Evolutionary conservation across 2,113 vertebrate genomes (phyloP).

Genomic region (Corydoras maculifer): DNA sequence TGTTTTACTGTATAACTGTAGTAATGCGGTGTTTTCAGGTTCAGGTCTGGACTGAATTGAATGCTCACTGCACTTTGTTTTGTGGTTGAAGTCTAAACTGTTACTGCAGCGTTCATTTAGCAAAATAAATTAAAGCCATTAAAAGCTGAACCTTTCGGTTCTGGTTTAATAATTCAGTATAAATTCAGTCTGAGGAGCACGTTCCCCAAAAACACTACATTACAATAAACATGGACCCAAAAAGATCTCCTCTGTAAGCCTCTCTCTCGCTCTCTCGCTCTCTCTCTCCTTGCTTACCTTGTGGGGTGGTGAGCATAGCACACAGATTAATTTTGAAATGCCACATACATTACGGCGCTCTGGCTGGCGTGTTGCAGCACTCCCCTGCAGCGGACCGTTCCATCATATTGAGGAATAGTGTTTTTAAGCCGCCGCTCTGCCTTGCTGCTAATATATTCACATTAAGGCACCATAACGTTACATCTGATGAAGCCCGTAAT

Average conservation of each 20-base stretch:
- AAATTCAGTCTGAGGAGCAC: not conserved
- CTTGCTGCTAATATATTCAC: slow-evolving; percentile 42
- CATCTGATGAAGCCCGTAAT: slow-evolving; percentile 47
- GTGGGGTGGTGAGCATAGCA: slow-evolving; percentile 27
- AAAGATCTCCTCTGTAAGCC: not conserved
- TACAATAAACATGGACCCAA: not conserved
- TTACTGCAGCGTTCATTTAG: not conserved
- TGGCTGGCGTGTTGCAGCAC: slow-evolving; percentile 35
- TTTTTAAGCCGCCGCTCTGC: slow-evolving; percentile 34
- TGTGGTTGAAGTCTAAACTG: not conserved
- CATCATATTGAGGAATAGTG: slow-evolving; percentile 52
- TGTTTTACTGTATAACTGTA: too few relatives aligned
- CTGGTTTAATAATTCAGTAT: not conserved
- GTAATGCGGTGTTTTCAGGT: too few relatives aligned
- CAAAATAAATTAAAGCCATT: not conserved
- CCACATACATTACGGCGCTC: slow-evolving; percentile 34
- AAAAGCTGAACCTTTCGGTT: not conserved
- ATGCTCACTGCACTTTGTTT: too few relatives aligned
- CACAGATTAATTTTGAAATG: slow-evolving; percentile 41
- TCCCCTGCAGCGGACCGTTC: slow-evolving; percentile 39
- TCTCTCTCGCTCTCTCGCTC: not conserved
- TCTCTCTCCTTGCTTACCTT: slow-evolving; percentile 7
- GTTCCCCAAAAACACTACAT: not conserved
- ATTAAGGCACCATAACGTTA: slow-evolving; percentile 41
- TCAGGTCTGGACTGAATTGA: too few relatives aligned